phyloP scores from a whole-genome alignment of 30 jellyfish, hydroid and myxozoan genomes.

The Chironex yamaguchii region DNA sequence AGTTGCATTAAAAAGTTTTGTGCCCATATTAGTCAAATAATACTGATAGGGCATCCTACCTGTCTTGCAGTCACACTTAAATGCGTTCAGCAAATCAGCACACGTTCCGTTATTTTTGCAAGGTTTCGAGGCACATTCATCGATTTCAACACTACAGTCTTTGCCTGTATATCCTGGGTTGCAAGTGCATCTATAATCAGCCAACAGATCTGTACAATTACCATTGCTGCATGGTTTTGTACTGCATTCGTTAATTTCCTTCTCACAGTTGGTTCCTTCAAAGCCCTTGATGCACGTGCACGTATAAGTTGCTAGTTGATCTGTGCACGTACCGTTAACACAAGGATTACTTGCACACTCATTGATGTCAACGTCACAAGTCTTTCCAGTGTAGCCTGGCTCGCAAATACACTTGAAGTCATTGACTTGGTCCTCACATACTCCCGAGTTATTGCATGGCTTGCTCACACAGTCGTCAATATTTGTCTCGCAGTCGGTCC shows the following conservation, averaged over 20 bases:
- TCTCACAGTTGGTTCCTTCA: conserved; percentile 73
- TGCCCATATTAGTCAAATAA: too few species aligned
- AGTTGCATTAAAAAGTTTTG: too few species aligned
- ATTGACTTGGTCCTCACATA: conserved; percentile 80
- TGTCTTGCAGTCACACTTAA: conserved; percentile 71
- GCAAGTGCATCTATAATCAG: conserved; percentile 76
- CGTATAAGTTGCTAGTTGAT: conserved; percentile 39
- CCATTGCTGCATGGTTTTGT: conserved; percentile 78
- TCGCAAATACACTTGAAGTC: conserved; percentile 76
- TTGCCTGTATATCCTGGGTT: conserved; percentile 79
- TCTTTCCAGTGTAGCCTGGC: conserved; percentile 85
- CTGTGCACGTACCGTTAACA: conserved; percentile 78
- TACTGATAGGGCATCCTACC: conserved; percentile 66
- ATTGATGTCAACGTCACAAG: conserved; percentile 74
- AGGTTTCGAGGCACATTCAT: conserved; percentile 83
- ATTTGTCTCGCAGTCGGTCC: conserved; percentile 63
- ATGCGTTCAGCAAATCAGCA: conserved; percentile 77
- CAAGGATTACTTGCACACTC: conserved; percentile 87
- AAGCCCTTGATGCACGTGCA: conserved; percentile 69
- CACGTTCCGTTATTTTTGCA: conserved; percentile 83
- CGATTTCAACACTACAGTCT: conserved; percentile 74
- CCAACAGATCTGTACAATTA: conserved; percentile 73
- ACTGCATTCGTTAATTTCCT: conserved; percentile 84
- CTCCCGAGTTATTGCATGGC: conserved; percentile 77
- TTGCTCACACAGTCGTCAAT: conserved; percentile 79